Evolutionary conservation across 2,113 vertebrate genomes (phyloP), one percentile per base, ranked within the genome.

Genomic region (Corythaixoides concolor): DNA sequence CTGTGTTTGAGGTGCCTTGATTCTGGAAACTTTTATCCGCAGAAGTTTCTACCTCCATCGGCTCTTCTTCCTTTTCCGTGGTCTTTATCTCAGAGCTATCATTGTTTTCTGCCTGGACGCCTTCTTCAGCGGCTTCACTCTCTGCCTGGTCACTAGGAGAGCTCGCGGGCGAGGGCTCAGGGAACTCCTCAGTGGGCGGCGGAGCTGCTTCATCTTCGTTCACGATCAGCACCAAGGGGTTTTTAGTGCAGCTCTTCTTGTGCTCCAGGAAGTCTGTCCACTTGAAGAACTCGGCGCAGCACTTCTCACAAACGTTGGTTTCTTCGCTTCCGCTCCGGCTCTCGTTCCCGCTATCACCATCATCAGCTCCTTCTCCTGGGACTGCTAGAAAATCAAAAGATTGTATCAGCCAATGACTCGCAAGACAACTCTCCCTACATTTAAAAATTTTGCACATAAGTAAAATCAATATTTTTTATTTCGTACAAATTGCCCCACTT

Each of bases 201-300:
- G 98, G 98, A 32, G 99, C 98, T 55, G 98, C 97, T 97, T 99
- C 99, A 98, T 99, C 99, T 74, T 99, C 99, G 2, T 98, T 98
- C 78, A 99, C 99, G 53, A 99, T 99, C 84, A 99, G 97, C 98
- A 99, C 99, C 77, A 98, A 98, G 5, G 99, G 99, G 97, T 99
- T 99, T 97, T 99, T 99, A 76, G 99, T 99, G 97, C 99, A 99
- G 97, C 89, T 98, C 87, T 98, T 98, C 97, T 99, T 99, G 98
- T 99, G 99, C 97, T 98, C 99, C 97, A 99, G 98, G 96, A 99
- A 99, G 98, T 99, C 99, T 0, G 98, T 97, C 99, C 99, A 99
- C 98, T 99, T 99, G 98, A 99, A 99, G 98, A 99, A 99, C 96
- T 99, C 99, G 0, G 99, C 99, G 4, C 99, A 99, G 97, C 99